phyloP scores from a whole-genome alignment of 2,113 vertebrate genomes.

The Atlantisia rogersi region DNA sequence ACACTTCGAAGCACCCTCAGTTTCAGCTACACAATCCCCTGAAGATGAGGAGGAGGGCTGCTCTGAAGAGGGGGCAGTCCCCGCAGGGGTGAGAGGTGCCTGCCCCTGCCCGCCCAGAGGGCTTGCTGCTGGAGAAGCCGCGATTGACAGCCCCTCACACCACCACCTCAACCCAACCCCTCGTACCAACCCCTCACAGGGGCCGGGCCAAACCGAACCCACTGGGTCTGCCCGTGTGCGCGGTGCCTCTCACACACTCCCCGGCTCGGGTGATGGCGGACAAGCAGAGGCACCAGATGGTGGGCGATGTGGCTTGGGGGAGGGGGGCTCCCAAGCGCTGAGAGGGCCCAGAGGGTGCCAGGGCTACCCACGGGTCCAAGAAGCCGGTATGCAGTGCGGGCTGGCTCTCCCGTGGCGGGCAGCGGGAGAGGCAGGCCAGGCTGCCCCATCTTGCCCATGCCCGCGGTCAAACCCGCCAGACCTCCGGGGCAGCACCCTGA shows the following conservation, averaged over 20 bases:
- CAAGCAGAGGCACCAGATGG: not conserved
- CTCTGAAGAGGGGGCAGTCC: too few species aligned
- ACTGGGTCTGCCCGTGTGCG: rapidly evolving
- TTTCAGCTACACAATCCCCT: not conserved
- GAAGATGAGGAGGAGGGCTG: too few species aligned
- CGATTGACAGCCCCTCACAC: rapidly evolving
- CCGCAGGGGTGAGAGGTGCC: rapidly evolving
- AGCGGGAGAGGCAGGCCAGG: not conserved
- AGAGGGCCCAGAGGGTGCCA: not conserved
- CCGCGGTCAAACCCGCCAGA: not conserved
- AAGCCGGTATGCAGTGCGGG: rapidly evolving
- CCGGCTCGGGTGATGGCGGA: rapidly evolving
- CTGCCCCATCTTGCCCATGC: not conserved
- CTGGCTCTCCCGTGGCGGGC: not conserved
- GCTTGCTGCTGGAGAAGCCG: not conserved
- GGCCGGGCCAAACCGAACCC: not conserved
- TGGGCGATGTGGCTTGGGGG: not conserved
- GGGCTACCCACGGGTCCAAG: too few species aligned
- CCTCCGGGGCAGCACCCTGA: not conserved
- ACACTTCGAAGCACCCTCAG: not conserved
- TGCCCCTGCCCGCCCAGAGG: not conserved
- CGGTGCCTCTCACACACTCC: rapidly evolving
- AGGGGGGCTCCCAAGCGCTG: not conserved
- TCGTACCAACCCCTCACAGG: rapidly evolving
- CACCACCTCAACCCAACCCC: too few species aligned